Evolutionary conservation across 2,113 vertebrate species (phyloP).

Genomic region (Eptatretus burgeri): DNA sequence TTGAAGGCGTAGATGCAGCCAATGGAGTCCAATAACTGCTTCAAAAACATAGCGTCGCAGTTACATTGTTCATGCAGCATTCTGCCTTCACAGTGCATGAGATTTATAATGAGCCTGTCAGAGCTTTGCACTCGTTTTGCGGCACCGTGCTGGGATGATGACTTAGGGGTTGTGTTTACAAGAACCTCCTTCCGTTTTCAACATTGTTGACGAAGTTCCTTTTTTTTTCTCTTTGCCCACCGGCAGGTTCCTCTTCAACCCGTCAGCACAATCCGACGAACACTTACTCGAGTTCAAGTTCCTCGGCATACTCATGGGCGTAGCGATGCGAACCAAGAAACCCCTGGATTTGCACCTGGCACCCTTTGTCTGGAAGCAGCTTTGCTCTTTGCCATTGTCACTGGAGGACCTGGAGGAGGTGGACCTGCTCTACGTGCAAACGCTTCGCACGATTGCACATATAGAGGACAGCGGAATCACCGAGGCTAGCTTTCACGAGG

Average conservation of each 20-base stretch:
- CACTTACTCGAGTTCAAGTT: constrained; percentile 47
- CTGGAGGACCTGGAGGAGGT: constrained; percentile 47
- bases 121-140: too few species aligned
- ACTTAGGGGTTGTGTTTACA: too few species aligned
- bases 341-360: constrained; percentile 43
- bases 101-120: too few species aligned
- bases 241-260: constrained; percentile 36
- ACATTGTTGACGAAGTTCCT: background rate
- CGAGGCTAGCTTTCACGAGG: constrained; percentile 51
- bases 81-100: too few species aligned
- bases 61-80: too few species aligned
- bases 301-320: constrained; percentile 46
- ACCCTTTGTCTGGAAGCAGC: constrained; percentile 45
- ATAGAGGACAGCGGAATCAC: constrained; percentile 58
- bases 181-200: too few species aligned
- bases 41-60: too few species aligned
- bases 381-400: constrained; percentile 38
- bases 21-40: too few species aligned
- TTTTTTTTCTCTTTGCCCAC: constrained; percentile 9
- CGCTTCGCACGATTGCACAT: constrained; percentile 55
- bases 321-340: constrained; percentile 47
- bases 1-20: too few species aligned
- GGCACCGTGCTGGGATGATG: too few species aligned
- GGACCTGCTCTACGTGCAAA: constrained; percentile 46
- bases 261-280: constrained; percentile 34